Evolutionary conservation across 1,140 invertebrate genomes (phyloP).

Genomic region (Lysiphlebus fabarum): DNA sequence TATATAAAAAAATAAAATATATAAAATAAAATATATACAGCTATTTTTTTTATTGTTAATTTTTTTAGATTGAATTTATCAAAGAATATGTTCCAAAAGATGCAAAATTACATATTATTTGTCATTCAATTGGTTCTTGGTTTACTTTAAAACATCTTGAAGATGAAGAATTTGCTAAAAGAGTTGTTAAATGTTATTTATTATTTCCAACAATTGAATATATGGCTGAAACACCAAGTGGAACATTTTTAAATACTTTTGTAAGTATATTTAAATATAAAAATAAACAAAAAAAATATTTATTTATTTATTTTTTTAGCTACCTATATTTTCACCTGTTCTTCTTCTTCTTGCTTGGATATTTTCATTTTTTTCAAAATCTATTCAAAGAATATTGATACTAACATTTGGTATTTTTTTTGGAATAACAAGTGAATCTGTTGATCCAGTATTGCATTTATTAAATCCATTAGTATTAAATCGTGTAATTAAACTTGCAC

Average conservation of each 20-base stretch:
- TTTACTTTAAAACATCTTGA: conserved; percentile 73
- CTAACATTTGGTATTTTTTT: conserved; percentile 51
- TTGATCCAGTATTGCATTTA: conserved; percentile 54
- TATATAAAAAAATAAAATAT: neutral
- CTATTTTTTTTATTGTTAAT: neutral
- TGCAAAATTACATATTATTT: conserved; percentile 70
- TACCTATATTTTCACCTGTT: conserved; percentile 55
- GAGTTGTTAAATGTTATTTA: conserved; percentile 62
- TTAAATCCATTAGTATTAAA: conserved; percentile 55
- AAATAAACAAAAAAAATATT: conserved; percentile 11
- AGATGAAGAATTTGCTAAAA: conserved; percentile 51
- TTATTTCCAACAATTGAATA: conserved; percentile 81
- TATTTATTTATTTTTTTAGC: conserved; percentile 30
- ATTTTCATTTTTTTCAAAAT: conserved; percentile 60
- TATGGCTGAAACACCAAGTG: conserved; percentile 71
- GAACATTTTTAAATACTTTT: conserved; percentile 59
- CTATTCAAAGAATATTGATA: conserved; percentile 55
- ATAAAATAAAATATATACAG: neutral
- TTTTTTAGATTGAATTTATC: conserved; percentile 65
- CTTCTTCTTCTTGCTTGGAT: conserved; percentile 60
- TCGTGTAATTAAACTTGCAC: conserved; percentile 61
- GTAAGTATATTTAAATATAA: conserved; percentile 37
- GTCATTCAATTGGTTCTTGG: conserved; percentile 83
- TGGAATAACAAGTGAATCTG: conserved; percentile 48
- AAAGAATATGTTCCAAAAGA: conserved; percentile 66